These are phyloP conservation scores for Chanos chanos DNA, from an alignment of 2,797 vertebrate genomes.

Conservation along the genomic window DNA sequence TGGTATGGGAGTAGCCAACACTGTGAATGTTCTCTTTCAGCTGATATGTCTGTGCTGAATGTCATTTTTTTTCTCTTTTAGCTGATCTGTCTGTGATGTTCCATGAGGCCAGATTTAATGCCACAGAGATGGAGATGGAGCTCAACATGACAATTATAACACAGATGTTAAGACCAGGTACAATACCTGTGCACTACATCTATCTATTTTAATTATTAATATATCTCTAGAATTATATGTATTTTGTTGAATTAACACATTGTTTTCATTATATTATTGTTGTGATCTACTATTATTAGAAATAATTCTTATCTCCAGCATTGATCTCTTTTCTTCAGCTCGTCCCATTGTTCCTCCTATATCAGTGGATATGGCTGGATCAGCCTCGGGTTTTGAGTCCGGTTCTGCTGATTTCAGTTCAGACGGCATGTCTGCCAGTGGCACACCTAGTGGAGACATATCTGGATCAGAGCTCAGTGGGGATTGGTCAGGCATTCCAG, in stretches of 20 bases:
- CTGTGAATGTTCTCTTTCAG: too few species aligned
- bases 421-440: constrained; percentile 8
- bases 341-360: constrained; percentile 56
- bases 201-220: background rate
- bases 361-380: constrained; percentile 42
- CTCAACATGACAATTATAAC: constrained; percentile 23
- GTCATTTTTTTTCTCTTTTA: constrained; percentile 14
- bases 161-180: constrained; percentile 34
- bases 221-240: background rate
- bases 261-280: background rate
- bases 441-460: constrained; percentile 34
- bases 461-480: constrained; percentile 49
- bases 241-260: background rate
- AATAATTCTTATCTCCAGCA: too few species aligned
- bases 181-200: background rate
- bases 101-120: constrained; percentile 19
- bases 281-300: too few species aligned
- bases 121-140: background rate
- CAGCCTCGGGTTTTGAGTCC: constrained; percentile 57
- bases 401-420: constrained; percentile 11
- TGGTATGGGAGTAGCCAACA: too few species aligned
- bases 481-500: background rate
- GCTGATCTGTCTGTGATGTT: constrained; percentile 27
- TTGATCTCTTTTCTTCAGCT: constrained; percentile 43
- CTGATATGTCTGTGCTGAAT: background rate